These are phyloP conservation scores for Drosophila affinis DNA, from an alignment of 2,888 invertebrate genomes.

Conservation along the genomic window DNA sequence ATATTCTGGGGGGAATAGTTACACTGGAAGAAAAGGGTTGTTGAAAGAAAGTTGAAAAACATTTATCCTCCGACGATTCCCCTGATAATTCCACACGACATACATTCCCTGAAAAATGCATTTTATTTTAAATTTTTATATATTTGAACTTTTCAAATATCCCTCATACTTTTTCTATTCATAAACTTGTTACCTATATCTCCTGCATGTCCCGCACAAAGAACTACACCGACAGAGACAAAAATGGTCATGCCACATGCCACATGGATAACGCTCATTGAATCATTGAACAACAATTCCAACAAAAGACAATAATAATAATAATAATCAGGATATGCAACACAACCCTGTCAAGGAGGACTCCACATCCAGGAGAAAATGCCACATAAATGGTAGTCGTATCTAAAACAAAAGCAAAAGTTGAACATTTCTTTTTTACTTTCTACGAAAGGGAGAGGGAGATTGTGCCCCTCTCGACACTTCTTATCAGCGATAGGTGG, in stretches of 20 bases:
- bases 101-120: no score
- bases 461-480: conserved; percentile 23
- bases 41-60: no score
- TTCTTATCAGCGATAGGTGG: conserved; percentile 50
- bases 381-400: conserved; percentile 2
- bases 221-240: neutral
- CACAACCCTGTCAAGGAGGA: conserved; percentile 22
- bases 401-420: conserved; percentile 66
- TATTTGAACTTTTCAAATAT: no score
- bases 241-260: conserved; percentile 29
- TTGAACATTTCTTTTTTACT: conserved; percentile 59
- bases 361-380: conserved; percentile 57
- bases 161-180: neutral
- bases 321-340: conserved; percentile 41
- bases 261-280: conserved; percentile 66
- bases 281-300: conserved; percentile 54
- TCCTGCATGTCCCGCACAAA: neutral
- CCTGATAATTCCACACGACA: no score
- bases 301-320: conserved; percentile 28
- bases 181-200: neutral
- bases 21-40: conserved; percentile 5
- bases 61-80: no score
- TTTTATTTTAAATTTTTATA: no score
- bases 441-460: neutral
- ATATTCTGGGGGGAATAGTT: conserved; percentile 2